Base-by-base conservation (phyloP, 1,140 invertebrate species). In the Venturia canescens region DNA sequence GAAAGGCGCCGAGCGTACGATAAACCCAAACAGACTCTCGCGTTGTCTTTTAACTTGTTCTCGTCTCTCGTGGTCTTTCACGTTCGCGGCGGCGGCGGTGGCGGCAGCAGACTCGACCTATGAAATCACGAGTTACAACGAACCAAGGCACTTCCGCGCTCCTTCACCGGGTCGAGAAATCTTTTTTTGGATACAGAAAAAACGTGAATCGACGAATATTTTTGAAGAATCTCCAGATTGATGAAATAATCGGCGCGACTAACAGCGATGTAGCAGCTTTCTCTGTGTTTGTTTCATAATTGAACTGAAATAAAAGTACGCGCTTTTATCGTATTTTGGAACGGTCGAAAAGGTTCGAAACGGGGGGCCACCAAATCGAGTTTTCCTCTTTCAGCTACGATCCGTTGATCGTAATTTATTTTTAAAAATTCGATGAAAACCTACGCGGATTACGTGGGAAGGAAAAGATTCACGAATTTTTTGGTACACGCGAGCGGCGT, bases 1-100 rank as follows among this genome's bases (percentile, higher is more conserved):
- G 38, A 27, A 27, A 66, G 60, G 60, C 60, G 60, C 60, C 60
- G 60, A 66, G 23, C 21, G 60, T 66, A 66, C 60, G 60, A 66
- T 66, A 66, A 66, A 66, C 60, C 23, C 23, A 57, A 57, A 57
- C 53, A 66, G 60, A 29, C 60, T 29, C 23, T 66, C 23, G 27
- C 60, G 27, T 23, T 66, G 23, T 66, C 60, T 66, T 66, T 27
- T 23, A 66, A 66, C 60, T 66, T 26, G n/a, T 18, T 57, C 53
- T 57, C 60, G 21, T n/a, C 23, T 66, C 21, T 66, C 23, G 60
- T 66, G 53, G 26, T n/a, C n/a, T 66, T 26, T 26, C 3, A 66
- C 60, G 4, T 57, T n/a, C n/a, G n/a, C n/a, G n/a, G n/a, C n/a
- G n/a, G n/a, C n/a, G n/a, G n/a, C n/a, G n/a, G n/a, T n/a, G n/a